Evolutionary conservation across 1,140 invertebrate genomes (phyloP), one percentile per base, ranked within the genome.

Genomic region (Aricia agestis): DNA sequence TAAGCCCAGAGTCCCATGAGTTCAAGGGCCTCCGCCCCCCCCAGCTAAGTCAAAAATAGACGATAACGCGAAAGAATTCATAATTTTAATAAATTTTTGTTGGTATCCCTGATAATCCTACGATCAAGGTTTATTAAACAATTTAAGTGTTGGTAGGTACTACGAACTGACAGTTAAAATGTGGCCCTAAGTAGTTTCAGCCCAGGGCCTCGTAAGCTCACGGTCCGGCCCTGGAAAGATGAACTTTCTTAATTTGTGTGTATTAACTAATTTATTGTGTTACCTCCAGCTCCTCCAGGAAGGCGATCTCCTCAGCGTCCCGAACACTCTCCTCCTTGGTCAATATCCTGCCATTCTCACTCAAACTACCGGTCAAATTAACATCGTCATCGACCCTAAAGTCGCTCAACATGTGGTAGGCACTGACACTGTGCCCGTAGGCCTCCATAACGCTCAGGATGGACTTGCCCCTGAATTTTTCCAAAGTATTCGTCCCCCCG

Each of bases 361-460:
- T 91, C 17, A 91, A 76, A 74, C 61, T 69, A 13, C 87, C 83
- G 0, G 83, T 85, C 68, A 89, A 78, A 72, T 86, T 87, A 59
- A 41, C 65, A 70, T 87, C 83, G 70, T 69, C 72, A 0, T 79
- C 72, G 42, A 87, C 79, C 82, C 82, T 89, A 70, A 93, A 94
- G 74, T 95, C 94, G 70, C 92, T 85, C 67, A 95, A 87, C 77
- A 95, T 86, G 75, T 95, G 94, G 73, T 93, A 93, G 0, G 94
- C 94, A 65, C 93, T 93, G 17, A 84, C 83, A 57, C 94, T 95
- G 78, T 95, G 94, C 9, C 92, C 86, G 18, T 92, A 93, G 31
- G 91, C 78, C 25, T 79, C 75, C 89, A 95, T 92, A 13, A 89
- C 91, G 15, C 90, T 78, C 17, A 89, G 79, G 6, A 95, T 81